A percentile compares a stretch with the other conserved stretches of the same genome.
phyloP scores from a whole-genome alignment of 2,888 invertebrate species.

The Napeogenes sylphis region DNA sequence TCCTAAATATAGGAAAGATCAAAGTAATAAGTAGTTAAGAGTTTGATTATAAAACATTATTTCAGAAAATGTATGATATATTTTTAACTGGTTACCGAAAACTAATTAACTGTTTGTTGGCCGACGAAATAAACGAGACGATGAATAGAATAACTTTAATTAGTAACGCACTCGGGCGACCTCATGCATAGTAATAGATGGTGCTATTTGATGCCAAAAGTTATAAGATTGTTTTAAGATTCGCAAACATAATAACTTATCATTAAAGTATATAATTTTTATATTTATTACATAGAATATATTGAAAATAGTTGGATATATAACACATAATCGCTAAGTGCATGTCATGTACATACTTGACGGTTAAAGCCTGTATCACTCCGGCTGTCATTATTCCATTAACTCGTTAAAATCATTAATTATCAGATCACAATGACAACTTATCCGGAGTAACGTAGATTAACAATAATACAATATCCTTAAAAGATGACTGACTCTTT shows the following conservation, averaged over 20 bases:
- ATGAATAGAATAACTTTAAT: slow-evolving; percentile 23
- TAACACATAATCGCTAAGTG: neutral
- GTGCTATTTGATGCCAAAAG: slow-evolving; percentile 14
- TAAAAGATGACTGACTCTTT: too few species aligned
- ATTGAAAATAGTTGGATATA: too few species aligned
- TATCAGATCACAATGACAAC: neutral
- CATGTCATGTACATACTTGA: neutral
- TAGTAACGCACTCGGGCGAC: slow-evolving; percentile 17
- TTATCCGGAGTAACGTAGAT: neutral
- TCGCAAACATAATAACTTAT: neutral
- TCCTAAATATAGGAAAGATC: too few species aligned
- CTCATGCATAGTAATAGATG: slow-evolving; percentile 25
- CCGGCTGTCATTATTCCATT: slow-evolving; percentile 18
- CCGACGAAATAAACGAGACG: slow-evolving; percentile 14
- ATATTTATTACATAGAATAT: too few species aligned
- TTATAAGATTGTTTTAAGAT: slow-evolving; percentile 1
- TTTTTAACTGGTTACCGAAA: neutral
- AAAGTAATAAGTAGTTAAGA: too few species aligned
- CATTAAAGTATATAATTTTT: neutral
- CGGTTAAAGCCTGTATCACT: neutral
- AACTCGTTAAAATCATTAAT: slow-evolving; percentile 9
- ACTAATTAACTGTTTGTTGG: slow-evolving; percentile 23
- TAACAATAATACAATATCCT: neutral
- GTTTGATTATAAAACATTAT: too few species aligned
- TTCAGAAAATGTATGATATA: too few species aligned